Evolutionary conservation across 2,797 vertebrate species (phyloP), one percentile per base, ranked within the genome.

Genomic region (Falco cherrug): DNA sequence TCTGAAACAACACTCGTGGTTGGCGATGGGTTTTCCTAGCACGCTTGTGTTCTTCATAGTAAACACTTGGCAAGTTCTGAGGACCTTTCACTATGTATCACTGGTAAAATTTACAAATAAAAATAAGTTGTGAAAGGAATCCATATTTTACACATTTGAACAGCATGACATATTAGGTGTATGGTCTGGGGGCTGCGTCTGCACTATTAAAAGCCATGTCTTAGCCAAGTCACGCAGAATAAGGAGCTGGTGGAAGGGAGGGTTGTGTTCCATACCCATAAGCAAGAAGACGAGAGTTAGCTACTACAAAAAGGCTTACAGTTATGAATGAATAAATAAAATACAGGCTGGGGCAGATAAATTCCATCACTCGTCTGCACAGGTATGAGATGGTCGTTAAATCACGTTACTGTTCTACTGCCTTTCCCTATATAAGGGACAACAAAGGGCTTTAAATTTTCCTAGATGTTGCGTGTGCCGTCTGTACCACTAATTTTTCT

Each of bases 381-480:
- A 45, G 56, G 41, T 45, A 26, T 21, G 61, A 77, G 45, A 3
- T 33, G 43, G 37, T 74, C 37, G 26, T 59, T 67, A 59, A 78
- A 53, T 65, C 21, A 6, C 47, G 67, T 63, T 4, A 8, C 37
- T 54, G 28, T 48, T 84, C 15, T 63, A 7, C 19, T 65, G 57
- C 29, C 22, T 56, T 61, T 57, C 8, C 17, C n/a, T 56, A 4
- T 11, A 3, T 50, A 47, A 81, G 45, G 45, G 45, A 21, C 29
- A 54, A 4, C 16, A 68, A 19, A 82, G n/a, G n/a, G 37, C 29
- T 88, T 48, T 21, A 29, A 1, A 9, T 69, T 63, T 61, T 31
- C 45, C 28, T 35, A 33, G 21, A 21, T 1, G 0, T 11, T 47
- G 7, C 28, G 4, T 0, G 0, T 81, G 35, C 29, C 43, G 4